Base-by-base conservation (phyloP, 1,140 invertebrate species). In the Colletes latitarsis region DNA sequence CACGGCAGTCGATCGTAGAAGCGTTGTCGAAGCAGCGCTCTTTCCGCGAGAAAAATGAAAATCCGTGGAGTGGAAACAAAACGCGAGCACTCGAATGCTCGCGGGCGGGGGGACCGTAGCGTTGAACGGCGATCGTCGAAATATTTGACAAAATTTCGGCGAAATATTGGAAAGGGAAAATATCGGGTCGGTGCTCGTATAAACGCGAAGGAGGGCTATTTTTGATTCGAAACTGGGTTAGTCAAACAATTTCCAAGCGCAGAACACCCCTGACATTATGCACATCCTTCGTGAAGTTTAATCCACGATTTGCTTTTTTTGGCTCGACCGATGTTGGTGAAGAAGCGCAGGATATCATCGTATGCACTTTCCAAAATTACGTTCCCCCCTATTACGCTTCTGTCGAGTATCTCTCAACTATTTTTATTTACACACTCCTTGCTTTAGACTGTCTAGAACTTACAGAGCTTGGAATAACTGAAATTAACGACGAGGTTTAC, bases 161-260 rank as follows among this genome's bases (percentile, higher is more conserved):
- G 77, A 79, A 79, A 73, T 73, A 73, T 79, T 17, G 70, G 46
- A 64, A 67, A 30, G 72, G 52, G 41, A 75, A 76, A 68, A 15
- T 39, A 19, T 17, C 53, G 9, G 39, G 62, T 12, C 10, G 53
- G 46, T 60, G 57, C 58, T 46, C 19, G 49, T 39, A 66, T 12
- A 70, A 82, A 70, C 21, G 30, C 43, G 63, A 58, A 68, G 72
- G 6, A 75, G 9, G 19, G 57, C 70, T 88, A 88, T 88, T 88
- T 86, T 84, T 73, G 75, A 88, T 76, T 82, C 67, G 60, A 81
- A 88, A 88, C 73, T 88, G 82, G 87, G 84, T 88, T 88, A 86
- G 49, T 64, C 77, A 86, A 88, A 88, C 84, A 84, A 62, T 43
- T 70, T 76, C 30, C 43, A 6, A 57, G 52, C 43, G 74, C 30